Evolutionary conservation across 2,113 vertebrate genomes (phyloP).

Genomic region (Capra hircus): DNA sequence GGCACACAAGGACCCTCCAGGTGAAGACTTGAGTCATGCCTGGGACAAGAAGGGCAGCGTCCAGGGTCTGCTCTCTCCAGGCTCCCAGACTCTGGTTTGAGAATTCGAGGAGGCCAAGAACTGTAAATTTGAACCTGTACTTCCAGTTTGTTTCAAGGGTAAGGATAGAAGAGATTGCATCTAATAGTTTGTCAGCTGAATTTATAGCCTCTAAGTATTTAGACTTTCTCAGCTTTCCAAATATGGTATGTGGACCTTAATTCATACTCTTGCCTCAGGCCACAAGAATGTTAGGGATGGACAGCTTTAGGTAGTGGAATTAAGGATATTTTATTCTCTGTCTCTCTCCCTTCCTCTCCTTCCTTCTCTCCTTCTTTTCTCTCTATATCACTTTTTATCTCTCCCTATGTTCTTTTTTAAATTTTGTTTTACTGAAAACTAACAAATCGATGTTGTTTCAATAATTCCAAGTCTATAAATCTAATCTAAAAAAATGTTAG

Average conservation of each 20-base stretch:
- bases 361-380: neutral
- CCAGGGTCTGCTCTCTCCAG: neutral
- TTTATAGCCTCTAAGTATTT: neutral
- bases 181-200: neutral
- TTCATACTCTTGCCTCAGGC: neutral
- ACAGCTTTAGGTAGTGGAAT: neutral
- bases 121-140: neutral
- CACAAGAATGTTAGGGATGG: neutral
- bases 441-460: neutral
- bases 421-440: neutral
- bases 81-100: neutral
- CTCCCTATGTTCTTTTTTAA: neutral
- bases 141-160: neutral
- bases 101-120: neutral
- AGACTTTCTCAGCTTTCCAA: neutral
- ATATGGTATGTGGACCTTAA: neutral
- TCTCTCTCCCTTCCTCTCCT: neutral
- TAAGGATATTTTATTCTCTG: neutral
- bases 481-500: neutral
- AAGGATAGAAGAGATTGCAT: neutral
- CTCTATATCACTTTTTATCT: neutral
- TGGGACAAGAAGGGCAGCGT: neutral
- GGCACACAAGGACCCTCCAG: fast-evolving
- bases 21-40: neutral
- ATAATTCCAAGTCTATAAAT: neutral